Evolutionary conservation across 2,888 invertebrate genomes (phyloP), one percentile per base, ranked within the genome.

Genomic region (Coelopa pilipes): DNA sequence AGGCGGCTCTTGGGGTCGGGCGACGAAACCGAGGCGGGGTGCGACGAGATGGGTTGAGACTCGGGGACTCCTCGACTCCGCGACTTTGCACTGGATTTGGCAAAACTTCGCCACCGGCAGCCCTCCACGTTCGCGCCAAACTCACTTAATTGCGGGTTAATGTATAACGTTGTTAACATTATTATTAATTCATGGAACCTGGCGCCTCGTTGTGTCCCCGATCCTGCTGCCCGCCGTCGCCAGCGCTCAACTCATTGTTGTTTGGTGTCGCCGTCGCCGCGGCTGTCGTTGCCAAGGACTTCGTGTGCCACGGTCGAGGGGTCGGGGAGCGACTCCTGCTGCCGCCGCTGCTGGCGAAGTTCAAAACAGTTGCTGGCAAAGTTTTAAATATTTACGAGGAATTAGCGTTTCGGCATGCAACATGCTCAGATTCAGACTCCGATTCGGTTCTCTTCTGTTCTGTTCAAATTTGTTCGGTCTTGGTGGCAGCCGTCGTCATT

Each of bases 131-230:
- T 59, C 59, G 19, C 45, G 57, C 69, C 13, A 69, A 34, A 69
- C 69, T 71, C 45, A 71, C 76, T 73, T 76, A 78, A 76, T 75
- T 77, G 76, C 73, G 75, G 75, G 76, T 79, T 76, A 76, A 79
- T 78, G 75, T 77, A 72, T 72, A 74, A 72, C 72, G 73, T 73
- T 78, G 76, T 78, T 77, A 79, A 79, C 69, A 59, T 76, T 74
- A 77, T 78, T 78, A 78, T 75, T 78, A 76, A 78, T 78, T 78
- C 77, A 79, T 75, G 72, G 49, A 63, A 79, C 76, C 67, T 69
- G 57, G 11, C 21, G 57, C 68, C 68, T 62, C 13, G 62, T 62
- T 62, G 62, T 60, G 62, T 15, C 62, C 24, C 53, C n/a, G 53
- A 3, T 53, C 10, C 53, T 53, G 4, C 2, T 9, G 53, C 53